Evolutionary conservation across 1,140 invertebrate genomes (phyloP).

Genomic region (Bombyx mandarina): DNA sequence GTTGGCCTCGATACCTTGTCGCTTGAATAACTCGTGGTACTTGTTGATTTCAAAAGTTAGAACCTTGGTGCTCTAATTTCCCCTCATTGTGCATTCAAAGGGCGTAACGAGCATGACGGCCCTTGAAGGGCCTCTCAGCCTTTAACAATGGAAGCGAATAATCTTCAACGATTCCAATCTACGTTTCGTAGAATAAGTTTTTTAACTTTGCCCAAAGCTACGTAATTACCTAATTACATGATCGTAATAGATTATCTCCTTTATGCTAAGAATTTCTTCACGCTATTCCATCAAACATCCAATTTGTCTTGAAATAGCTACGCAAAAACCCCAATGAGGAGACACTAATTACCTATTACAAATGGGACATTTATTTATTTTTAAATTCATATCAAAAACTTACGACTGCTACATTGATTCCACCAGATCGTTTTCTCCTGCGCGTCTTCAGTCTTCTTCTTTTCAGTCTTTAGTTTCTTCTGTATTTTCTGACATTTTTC

Average conservation of each 20-base stretch:
- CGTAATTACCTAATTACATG: no score
- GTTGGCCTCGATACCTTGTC: conserved; percentile 47
- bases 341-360: no score
- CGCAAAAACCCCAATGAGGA: no score
- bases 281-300: no score
- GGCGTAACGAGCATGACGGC: conserved; percentile 54
- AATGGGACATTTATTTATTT: no score
- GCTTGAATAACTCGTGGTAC: conserved; percentile 45
- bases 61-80: conserved; percentile 68
- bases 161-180: conserved; percentile 10
- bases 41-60: conserved; percentile 60
- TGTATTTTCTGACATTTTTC: conserved; percentile 59
- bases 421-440: conserved; percentile 62
- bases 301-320: no score
- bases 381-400: conserved; percentile 21
- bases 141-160: conserved; percentile 38
- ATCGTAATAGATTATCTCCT: no score
- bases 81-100: conserved; percentile 65
- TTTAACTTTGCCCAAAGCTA: no score
- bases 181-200: no score
- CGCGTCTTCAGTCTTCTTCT: conserved; percentile 54
- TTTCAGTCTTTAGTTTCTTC: conserved; percentile 63
- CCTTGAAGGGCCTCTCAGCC: conserved; percentile 49
- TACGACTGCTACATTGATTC: conserved; percentile 61
- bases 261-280: no score